These are phyloP conservation scores for Anser brachyrhynchus DNA, from an alignment of 2,113 vertebrate genomes.

Conservation along the genomic window DNA sequence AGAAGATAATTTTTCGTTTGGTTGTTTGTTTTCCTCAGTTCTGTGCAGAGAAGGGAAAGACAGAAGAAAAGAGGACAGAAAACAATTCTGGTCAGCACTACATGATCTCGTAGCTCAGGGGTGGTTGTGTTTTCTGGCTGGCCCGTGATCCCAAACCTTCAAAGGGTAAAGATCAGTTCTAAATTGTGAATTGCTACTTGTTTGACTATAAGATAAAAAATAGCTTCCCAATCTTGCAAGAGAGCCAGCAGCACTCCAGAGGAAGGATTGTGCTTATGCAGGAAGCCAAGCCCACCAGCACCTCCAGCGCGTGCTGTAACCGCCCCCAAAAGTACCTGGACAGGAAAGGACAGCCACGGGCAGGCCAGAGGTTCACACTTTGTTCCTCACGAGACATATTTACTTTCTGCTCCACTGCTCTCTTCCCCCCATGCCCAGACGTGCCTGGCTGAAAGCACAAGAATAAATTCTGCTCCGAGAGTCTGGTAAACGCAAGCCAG, in stretches of 20 bases:
- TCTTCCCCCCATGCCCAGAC: background rate
- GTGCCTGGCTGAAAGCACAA: background rate
- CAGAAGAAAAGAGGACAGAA: background rate
- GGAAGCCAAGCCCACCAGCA: background rate
- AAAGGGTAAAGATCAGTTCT: background rate
- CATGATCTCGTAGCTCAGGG: background rate
- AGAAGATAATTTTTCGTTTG: background rate
- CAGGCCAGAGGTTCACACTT: background rate
- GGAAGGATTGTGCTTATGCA: background rate
- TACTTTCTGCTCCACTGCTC: background rate
- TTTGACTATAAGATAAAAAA: background rate
- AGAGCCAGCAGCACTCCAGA: background rate
- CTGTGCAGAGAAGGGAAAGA: background rate
- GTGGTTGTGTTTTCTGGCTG: background rate
- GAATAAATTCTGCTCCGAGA: background rate
- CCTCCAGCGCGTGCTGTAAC: fast-evolving
- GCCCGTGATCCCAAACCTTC: background rate
- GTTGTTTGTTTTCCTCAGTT: background rate
- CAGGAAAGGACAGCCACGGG: background rate
- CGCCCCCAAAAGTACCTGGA: background rate
- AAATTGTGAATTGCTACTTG: background rate
- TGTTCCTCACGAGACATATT: background rate
- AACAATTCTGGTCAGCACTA: background rate
- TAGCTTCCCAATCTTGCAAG: background rate
- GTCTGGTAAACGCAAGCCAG: background rate